phyloP scores from a whole-genome alignment of 1,140 invertebrate genomes.

The Bicyclus anynana region DNA sequence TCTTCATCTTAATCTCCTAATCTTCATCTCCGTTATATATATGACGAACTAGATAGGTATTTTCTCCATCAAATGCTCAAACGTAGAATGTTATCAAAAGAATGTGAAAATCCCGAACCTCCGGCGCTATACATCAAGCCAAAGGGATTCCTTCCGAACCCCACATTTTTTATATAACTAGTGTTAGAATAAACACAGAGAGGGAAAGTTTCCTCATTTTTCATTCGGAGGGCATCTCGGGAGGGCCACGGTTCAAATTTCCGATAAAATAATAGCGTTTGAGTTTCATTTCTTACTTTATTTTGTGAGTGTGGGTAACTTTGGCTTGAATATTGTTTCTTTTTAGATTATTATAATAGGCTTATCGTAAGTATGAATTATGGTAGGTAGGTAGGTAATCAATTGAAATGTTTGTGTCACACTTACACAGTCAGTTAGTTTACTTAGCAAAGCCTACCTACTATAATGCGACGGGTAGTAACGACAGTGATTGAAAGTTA shows the following conservation, averaged over 20 bases:
- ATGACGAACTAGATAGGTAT: no score
- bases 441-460: no score
- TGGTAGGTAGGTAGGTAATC: no score
- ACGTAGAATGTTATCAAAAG: slow-evolving; percentile 7
- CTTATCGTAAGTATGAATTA: no score
- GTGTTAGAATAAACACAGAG: slow-evolving; percentile 66
- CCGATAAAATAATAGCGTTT: slow-evolving; percentile 57
- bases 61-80: neutral
- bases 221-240: slow-evolving; percentile 48
- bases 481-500: no score
- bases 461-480: no score
- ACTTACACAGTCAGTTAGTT: no score
- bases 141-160: slow-evolving; percentile 39
- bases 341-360: neutral
- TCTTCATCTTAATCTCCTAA: no score
- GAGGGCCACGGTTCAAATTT: slow-evolving; percentile 53
- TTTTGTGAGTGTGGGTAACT: slow-evolving; percentile 9
- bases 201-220: slow-evolving; percentile 71
- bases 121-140: slow-evolving; percentile 27
- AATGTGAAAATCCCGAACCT: slow-evolving; percentile 12
- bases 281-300: slow-evolving; percentile 48
- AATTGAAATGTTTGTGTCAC: no score
- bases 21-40: no score
- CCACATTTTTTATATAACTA: slow-evolving; percentile 56
- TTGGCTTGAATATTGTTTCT: neutral